Evolutionary conservation across 2,797 vertebrate genomes (phyloP).

Genomic region (Typhlichthys subterraneus): DNA sequence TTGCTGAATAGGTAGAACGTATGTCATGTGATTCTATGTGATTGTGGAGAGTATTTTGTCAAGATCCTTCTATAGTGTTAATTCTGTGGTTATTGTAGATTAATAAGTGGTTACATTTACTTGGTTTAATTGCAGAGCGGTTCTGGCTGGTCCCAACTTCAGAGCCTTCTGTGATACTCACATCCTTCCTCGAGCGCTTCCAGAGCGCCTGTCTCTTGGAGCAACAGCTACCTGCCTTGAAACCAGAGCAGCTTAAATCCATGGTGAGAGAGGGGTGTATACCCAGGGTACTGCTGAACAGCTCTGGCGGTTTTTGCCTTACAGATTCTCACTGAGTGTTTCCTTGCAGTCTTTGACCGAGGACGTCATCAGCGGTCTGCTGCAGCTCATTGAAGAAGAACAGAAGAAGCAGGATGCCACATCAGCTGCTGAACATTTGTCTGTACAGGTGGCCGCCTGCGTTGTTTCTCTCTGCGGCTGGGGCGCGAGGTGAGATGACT

Average conservation of each 20-base stretch:
- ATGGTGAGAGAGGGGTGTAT: conserved; percentile 78
- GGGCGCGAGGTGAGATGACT: conserved; percentile 81
- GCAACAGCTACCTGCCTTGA: conserved; percentile 90
- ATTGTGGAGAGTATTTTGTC: not conserved
- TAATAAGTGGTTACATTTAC: not conserved
- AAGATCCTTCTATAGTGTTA: not conserved
- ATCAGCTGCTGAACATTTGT: conserved; percentile 72
- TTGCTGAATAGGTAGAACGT: not conserved
- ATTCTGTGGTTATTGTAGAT: not conserved
- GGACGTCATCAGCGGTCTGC: conserved; percentile 82
- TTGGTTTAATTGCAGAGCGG: conserved; percentile 77
- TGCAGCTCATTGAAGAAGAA: conserved; percentile 87
- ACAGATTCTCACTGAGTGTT: not conserved
- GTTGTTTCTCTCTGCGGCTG: conserved; percentile 91
- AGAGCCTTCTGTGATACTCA: conserved; percentile 83
- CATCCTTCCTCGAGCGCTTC: conserved; percentile 86
- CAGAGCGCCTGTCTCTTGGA: conserved; percentile 86
- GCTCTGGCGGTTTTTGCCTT: not conserved
- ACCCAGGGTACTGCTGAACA: not conserved
- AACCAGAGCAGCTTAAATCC: conserved; percentile 85
- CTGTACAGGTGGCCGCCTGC: conserved; percentile 88
- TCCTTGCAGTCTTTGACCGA: conserved; percentile 84
- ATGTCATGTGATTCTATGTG: not conserved
- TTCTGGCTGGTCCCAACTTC: conserved; percentile 86
- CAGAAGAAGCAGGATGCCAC: conserved; percentile 66